Conservation (phyloP, 53 echinoderm and acorn worm species). For the Paracentrotus lividus region DNA sequence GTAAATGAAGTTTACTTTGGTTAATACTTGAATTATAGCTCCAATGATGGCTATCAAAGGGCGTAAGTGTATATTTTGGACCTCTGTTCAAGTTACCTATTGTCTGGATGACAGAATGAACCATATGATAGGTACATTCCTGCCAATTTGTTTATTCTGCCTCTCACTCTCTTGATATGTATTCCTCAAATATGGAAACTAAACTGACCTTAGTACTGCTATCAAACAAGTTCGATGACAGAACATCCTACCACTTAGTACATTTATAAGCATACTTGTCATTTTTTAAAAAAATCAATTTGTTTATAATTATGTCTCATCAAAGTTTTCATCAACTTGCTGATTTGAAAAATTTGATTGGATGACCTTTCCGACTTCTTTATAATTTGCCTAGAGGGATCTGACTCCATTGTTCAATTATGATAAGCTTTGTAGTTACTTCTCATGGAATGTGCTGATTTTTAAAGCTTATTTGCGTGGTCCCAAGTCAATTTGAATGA, state of each 20-base stretch:
- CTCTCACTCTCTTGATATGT: not conserved
- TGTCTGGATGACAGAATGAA: conserved; percentile 34
- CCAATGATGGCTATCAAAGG: conserved; percentile 2
- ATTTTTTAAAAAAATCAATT: too few species aligned
- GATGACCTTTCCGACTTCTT: too few species aligned
- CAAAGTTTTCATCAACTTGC: too few species aligned
- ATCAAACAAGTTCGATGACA: not conserved
- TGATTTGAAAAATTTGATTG: too few species aligned
- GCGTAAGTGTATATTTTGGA: not conserved
- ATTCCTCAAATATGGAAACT: not conserved
- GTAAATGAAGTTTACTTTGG: not conserved
- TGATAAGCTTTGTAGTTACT: not conserved
- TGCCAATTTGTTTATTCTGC: not conserved
- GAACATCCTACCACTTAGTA: not conserved
- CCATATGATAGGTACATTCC: conserved; percentile 16
- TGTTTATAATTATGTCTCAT: too few species aligned
- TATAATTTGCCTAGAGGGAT: too few species aligned
- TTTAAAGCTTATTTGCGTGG: not conserved
- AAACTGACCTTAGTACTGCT: not conserved
- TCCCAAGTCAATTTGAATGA: not conserved
- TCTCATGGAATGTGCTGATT: not conserved
- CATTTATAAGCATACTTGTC: not conserved
- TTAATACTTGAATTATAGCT: conserved; percentile 1
- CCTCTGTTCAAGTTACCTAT: not conserved
- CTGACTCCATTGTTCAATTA: not conserved